phyloP scores from a whole-genome alignment of 2,113 vertebrate genomes.

The Gila orcuttii region DNA sequence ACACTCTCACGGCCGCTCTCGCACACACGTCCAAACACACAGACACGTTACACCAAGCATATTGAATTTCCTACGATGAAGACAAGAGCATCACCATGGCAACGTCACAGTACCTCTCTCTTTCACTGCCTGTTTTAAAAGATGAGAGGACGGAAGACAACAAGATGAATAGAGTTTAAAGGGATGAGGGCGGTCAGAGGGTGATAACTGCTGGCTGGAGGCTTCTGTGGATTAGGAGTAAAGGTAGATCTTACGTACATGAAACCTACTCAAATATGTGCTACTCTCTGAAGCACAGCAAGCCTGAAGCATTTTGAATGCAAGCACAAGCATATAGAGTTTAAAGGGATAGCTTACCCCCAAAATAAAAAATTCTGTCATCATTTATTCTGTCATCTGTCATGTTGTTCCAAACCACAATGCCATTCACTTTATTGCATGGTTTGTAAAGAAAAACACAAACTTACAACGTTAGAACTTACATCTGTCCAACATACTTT shows the following conservation, averaged over 20 bases:
- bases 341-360: neutral
- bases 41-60: constrained; percentile 44
- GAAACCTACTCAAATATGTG: neutral
- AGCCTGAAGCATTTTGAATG: neutral
- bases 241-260: neutral
- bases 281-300: neutral
- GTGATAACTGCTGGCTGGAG: neutral
- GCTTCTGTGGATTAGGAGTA: neutral
- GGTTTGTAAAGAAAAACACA: neutral
- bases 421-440: neutral
- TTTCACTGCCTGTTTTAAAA: constrained; percentile 29
- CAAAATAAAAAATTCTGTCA: neutral
- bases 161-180: constrained; percentile 35
- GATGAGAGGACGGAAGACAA: constrained; percentile 29
- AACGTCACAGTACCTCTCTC: constrained; percentile 45
- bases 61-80: constrained; percentile 46
- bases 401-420: neutral
- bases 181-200: neutral
- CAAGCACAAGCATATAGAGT: neutral
- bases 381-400: neutral
- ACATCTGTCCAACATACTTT: neutral
- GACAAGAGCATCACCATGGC: constrained; percentile 42
- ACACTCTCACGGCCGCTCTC: constrained; percentile 36
- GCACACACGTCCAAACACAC: constrained; percentile 44
- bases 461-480: neutral